These are phyloP conservation scores for Pontoporia blainvillei DNA, from an alignment of 2,113 vertebrate genomes.

Conservation along the genomic window DNA sequence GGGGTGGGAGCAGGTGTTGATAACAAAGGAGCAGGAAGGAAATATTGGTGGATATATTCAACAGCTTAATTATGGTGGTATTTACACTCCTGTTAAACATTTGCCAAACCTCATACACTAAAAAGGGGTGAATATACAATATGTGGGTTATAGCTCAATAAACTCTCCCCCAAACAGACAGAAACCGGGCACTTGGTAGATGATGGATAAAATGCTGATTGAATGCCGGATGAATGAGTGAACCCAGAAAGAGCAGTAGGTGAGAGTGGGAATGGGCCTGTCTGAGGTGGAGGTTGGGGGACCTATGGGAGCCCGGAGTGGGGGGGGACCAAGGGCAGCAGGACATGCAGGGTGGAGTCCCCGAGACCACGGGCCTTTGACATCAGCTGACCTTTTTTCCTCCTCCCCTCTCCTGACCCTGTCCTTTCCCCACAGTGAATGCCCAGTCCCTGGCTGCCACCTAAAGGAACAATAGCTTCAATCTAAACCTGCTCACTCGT, in stretches of 20 bases:
- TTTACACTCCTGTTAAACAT: neutral
- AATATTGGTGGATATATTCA: neutral
- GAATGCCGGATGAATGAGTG: neutral
- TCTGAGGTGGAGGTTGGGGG: neutral
- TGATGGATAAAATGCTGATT: neutral
- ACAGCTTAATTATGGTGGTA: neutral
- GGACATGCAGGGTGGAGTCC: neutral
- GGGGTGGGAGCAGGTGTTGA: neutral
- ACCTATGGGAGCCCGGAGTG: neutral
- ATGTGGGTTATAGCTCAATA: neutral
- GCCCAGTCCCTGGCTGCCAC: neutral
- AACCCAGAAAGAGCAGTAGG: neutral
- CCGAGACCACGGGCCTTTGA: neutral
- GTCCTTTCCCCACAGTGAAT: neutral
- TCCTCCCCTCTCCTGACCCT: neutral
- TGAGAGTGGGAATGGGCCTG: neutral
- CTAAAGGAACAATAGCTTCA: neutral
- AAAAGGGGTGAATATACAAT: neutral
- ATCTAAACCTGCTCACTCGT: neutral
- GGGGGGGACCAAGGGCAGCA: neutral
- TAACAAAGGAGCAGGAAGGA: neutral
- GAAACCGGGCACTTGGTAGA: neutral
- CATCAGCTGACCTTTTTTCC: neutral
- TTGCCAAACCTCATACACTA: neutral
- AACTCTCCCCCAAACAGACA: neutral